Evolutionary conservation across 2,113 vertebrate genomes (phyloP).

Genomic region (Bambusicola thoracicus): DNA sequence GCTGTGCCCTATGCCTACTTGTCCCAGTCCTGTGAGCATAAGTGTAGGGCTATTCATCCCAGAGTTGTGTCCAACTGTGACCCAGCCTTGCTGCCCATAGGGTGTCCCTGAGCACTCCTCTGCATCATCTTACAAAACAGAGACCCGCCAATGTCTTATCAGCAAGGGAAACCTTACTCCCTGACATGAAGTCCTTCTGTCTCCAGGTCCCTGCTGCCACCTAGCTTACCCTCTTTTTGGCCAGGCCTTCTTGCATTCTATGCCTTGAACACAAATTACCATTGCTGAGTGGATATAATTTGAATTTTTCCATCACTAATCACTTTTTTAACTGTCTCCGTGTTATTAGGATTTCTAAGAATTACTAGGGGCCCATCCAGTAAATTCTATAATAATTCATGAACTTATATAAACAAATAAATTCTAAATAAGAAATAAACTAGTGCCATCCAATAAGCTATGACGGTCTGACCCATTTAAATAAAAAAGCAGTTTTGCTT

Average conservation of each 20-base stretch:
- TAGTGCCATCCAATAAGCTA: too few relatives aligned
- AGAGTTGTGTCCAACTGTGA: fast-evolving
- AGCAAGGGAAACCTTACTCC: not conserved
- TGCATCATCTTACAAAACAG: fast-evolving
- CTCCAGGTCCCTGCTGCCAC: not conserved
- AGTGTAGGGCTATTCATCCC: not conserved
- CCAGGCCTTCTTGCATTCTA: not conserved
- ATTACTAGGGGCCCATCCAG: not conserved
- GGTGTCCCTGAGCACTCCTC: not conserved
- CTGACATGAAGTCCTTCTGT: fast-evolving
- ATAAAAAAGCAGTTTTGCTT: not conserved
- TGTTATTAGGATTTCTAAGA: not conserved
- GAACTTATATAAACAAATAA: too few relatives aligned
- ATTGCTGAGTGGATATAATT: not conserved
- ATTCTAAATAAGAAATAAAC: too few relatives aligned
- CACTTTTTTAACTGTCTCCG: not conserved
- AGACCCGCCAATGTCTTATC: fast-evolving
- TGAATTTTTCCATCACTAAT: not conserved
- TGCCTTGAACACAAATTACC: not conserved
- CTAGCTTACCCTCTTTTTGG: fast-evolving
- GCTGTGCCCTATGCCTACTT: fast-evolving
- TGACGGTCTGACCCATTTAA: too few relatives aligned
- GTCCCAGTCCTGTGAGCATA: not conserved
- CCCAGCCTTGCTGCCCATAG: not conserved
- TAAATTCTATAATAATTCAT: too few relatives aligned